Conservation (phyloP, 1,140 invertebrate genomes). For the Rhizoglyphus robini region DNA sequence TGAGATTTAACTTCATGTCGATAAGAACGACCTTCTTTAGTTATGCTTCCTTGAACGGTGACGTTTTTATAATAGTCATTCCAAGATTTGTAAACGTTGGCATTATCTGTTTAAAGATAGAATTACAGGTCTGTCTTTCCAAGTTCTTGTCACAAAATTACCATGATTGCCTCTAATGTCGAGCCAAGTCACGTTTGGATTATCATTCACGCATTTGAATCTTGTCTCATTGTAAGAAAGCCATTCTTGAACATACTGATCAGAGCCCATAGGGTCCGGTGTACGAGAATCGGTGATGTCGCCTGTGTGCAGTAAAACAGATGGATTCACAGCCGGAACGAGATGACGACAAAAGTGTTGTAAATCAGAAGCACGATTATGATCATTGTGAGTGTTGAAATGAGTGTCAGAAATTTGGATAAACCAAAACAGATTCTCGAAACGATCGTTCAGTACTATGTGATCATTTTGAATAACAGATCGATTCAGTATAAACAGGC, state of each 20-base stretch:
- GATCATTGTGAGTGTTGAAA: constrained; percentile 68
- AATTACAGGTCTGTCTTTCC: too few species aligned
- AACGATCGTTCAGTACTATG: constrained; percentile 6
- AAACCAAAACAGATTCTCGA: constrained; percentile 16
- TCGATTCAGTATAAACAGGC: too few species aligned
- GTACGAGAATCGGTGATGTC: constrained; percentile 81
- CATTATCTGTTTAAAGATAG: constrained; percentile 74
- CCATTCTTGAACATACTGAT: constrained; percentile 73
- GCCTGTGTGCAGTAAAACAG: constrained; percentile 63
- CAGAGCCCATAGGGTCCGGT: constrained; percentile 58
- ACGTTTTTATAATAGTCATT: constrained; percentile 43
- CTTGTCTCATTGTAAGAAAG: constrained; percentile 52
- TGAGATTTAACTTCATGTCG: constrained; percentile 45
- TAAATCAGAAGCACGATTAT: constrained; percentile 55
- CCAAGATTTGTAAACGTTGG: constrained; percentile 48
- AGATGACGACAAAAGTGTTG: constrained; percentile 63
- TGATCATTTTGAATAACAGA: too few species aligned
- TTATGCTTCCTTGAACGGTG: constrained; percentile 53
- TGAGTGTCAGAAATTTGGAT: constrained; percentile 56
- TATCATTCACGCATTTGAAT: neutral
- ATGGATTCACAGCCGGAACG: constrained; percentile 55
- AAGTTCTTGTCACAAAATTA: too few species aligned
- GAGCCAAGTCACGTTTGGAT: constrained; percentile 47
- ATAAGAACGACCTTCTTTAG: constrained; percentile 55
- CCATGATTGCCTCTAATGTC: constrained; percentile 91